Evolutionary conservation across 2,113 vertebrate species (phyloP).

Genomic region (Nettapus auritus): DNA sequence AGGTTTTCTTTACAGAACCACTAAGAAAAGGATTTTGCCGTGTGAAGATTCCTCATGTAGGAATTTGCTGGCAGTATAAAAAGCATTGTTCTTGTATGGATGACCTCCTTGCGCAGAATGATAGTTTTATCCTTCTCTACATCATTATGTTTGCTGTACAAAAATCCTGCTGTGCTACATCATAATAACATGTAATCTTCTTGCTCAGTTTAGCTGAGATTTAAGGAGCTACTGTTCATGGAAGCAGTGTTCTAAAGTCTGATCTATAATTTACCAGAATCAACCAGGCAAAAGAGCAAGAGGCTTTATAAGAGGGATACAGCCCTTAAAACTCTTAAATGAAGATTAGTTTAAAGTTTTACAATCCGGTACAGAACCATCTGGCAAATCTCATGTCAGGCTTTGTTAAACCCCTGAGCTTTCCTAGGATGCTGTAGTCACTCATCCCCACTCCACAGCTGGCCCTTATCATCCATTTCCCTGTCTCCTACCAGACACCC

Average conservation of each 20-base stretch:
- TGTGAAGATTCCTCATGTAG: neutral
- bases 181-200: conserved; percentile 84
- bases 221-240: conserved; percentile 76
- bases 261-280: conserved; percentile 83
- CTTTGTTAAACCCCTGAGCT: conserved; percentile 73
- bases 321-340: conserved; percentile 83
- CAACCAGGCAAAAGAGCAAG: conserved; percentile 79
- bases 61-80: conserved; percentile 55
- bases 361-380: conserved; percentile 75
- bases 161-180: conserved; percentile 78
- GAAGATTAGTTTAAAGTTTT: conserved; percentile 83
- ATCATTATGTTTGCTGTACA: conserved; percentile 78
- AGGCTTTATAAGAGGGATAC: conserved; percentile 76
- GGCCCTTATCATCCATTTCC: neutral
- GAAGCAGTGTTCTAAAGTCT: conserved; percentile 77
- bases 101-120: conserved; percentile 75
- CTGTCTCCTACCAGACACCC: neutral
- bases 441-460: neutral
- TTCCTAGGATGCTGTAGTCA: neutral
- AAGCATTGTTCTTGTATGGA: conserved; percentile 66
- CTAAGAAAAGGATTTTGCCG: conserved; percentile 39
- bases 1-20: conserved; percentile 23
- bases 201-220: conserved; percentile 81
- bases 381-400: conserved; percentile 74
- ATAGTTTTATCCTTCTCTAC: conserved; percentile 77